These are phyloP conservation scores for Meloidogyne chitwoodi DNA, from an alignment of 1,140 invertebrate genomes.

Conservation along the genomic window DNA sequence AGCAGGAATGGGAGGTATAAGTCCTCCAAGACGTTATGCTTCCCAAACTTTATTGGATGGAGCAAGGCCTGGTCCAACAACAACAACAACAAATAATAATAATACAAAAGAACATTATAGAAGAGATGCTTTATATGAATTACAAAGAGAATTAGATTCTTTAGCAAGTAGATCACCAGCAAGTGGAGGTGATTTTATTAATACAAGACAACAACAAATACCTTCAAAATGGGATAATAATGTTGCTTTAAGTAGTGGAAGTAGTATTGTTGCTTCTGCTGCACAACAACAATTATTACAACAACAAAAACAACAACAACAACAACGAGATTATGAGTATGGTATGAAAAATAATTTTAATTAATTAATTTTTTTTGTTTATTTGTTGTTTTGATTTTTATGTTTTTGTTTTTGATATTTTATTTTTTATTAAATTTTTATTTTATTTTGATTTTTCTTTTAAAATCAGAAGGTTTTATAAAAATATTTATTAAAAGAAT, in stretches of 20 bases:
- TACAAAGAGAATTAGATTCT: constrained; percentile 57
- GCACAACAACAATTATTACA: not conserved
- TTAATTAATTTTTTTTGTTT: not conserved
- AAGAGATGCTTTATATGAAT: constrained; percentile 50
- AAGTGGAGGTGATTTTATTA: not conserved
- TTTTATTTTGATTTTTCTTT: too few relatives aligned
- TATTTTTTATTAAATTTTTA: too few relatives aligned
- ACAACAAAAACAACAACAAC: not conserved
- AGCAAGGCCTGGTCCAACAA: constrained; percentile 47
- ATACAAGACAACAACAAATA: not conserved
- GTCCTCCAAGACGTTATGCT: constrained; percentile 52
- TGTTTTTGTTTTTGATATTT: not conserved
- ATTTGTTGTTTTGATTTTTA: not conserved
- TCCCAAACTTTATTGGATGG: constrained; percentile 57
- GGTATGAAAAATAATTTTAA: not conserved
- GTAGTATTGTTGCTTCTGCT: not conserved
- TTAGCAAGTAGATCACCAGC: constrained; percentile 52
- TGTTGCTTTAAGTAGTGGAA: not conserved
- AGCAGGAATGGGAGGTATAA: constrained; percentile 33
- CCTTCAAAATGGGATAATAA: not conserved
- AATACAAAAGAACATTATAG: constrained; percentile 41
- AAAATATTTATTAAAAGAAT: too few relatives aligned
- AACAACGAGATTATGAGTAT: constrained; percentile 12
- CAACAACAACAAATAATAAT: constrained; percentile 12
- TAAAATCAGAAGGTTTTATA: too few relatives aligned